phyloP scores from a whole-genome alignment of 2,888 invertebrate species.

The Drosophila buzzatii region DNA sequence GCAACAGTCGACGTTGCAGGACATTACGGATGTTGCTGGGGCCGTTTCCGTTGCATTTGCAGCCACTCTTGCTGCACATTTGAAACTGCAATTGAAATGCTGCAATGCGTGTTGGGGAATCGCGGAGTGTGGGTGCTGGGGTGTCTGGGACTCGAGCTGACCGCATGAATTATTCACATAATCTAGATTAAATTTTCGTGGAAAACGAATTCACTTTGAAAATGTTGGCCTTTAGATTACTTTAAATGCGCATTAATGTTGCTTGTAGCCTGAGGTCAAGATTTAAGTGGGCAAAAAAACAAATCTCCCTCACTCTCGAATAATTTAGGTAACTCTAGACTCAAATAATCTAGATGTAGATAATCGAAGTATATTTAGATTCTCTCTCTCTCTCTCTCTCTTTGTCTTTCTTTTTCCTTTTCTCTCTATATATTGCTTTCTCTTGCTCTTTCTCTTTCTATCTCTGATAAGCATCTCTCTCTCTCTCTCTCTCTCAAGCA shows the following conservation, averaged over 20 bases:
- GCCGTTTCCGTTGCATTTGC: slow-evolving; percentile 8
- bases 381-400: too few relatives aligned
- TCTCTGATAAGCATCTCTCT: too few relatives aligned
- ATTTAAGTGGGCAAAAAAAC: neutral
- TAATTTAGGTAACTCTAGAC: too few relatives aligned
- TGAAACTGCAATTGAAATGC: slow-evolving; percentile 50
- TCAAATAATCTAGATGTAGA: too few relatives aligned
- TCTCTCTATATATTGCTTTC: neutral
- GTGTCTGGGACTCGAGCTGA: slow-evolving; percentile 22
- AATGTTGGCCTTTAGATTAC: slow-evolving; percentile 9
- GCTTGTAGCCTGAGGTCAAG: neutral
- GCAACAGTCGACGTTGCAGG: slow-evolving; percentile 42
- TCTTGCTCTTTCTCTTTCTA: neutral
- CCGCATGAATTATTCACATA: slow-evolving; percentile 59
- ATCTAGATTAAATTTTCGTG: slow-evolving; percentile 29
- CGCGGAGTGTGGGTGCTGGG: neutral
- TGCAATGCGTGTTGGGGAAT: slow-evolving; percentile 22
- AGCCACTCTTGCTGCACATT: slow-evolving; percentile 40
- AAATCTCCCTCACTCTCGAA: too few relatives aligned
- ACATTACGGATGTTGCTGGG: slow-evolving; percentile 21
- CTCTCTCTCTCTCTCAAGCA: too few relatives aligned
- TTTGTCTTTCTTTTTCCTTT: neutral
- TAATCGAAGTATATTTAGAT: too few relatives aligned
- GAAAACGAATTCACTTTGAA: slow-evolving; percentile 21
- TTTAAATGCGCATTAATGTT: slow-evolving; percentile 15